Percentiles rank a stretch among this genome's conserved stretches.
These are phyloP conservation scores for Drosophila fulvimacula DNA, from an alignment of 2,888 invertebrate species.

Conservation along the genomic window DNA sequence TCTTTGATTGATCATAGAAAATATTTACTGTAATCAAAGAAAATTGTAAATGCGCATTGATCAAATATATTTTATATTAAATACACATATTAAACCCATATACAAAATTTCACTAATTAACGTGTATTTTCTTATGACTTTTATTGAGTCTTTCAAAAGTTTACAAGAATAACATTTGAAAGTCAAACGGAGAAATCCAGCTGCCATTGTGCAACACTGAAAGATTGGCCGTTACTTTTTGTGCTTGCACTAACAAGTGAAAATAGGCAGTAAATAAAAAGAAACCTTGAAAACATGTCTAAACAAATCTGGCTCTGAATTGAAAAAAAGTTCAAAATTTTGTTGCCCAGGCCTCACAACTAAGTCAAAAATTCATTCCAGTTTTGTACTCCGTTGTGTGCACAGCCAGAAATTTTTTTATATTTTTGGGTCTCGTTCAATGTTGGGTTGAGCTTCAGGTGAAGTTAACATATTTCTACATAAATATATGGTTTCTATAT, in stretches of 20 bases:
- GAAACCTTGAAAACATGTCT: too few relatives aligned
- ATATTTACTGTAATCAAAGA: background rate
- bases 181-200: background rate
- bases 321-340: too few relatives aligned
- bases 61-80: slow-evolving; percentile 8
- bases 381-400: slow-evolving; percentile 41
- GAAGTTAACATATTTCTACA: background rate
- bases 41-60: background rate
- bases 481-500: background rate
- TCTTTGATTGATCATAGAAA: background rate
- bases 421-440: slow-evolving; percentile 26
- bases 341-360: too few relatives aligned
- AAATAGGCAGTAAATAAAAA: too few relatives aligned
- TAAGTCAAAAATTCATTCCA: slow-evolving; percentile 25
- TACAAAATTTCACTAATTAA: background rate
- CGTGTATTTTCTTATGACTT: background rate
- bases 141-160: background rate
- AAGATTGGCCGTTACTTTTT: too few relatives aligned
- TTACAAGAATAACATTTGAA: background rate
- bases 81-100: slow-evolving; percentile 1
- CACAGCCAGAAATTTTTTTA: slow-evolving; percentile 36
- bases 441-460: slow-evolving; percentile 11
- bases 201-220: background rate
- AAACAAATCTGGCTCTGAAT: too few relatives aligned
- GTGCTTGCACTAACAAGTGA: too few relatives aligned